phyloP scores from a whole-genome alignment of 2,113 vertebrate species.

The Poecilia latipinna region DNA sequence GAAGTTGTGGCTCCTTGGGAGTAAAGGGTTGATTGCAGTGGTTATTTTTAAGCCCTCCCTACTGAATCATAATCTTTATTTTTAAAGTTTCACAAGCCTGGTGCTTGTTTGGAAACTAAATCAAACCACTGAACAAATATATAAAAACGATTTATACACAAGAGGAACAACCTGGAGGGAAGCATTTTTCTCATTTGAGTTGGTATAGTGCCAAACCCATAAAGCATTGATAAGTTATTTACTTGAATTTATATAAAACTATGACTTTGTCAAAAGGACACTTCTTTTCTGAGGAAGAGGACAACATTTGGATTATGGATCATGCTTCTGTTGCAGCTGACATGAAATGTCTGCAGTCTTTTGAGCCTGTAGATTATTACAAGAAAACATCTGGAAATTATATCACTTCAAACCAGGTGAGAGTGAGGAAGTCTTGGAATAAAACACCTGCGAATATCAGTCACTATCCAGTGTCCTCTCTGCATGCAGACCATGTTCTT shows the following conservation, averaged over 20 bases:
- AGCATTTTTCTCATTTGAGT: not conserved
- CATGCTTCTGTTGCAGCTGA: conserved; percentile 3
- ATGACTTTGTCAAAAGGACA: too few species aligned
- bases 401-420: conserved; percentile 24
- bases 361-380: not conserved
- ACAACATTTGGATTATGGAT: not conserved
- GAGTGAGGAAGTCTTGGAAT: conserved; percentile 1
- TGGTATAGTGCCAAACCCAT: not conserved
- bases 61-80: not conserved
- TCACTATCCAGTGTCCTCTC: conserved; percentile 30
- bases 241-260: not conserved
- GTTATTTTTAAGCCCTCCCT: not conserved
- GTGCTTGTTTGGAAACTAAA: not conserved
- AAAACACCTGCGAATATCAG: conserved; percentile 34
- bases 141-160: not conserved
- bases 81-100: not conserved
- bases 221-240: not conserved
- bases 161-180: not conserved
- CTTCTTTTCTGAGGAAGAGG: not conserved
- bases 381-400: conserved; percentile 20
- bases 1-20: too few species aligned
- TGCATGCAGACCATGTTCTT: conserved; percentile 28
- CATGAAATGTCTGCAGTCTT: not conserved
- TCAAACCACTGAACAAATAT: not conserved
- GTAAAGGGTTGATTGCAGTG: not conserved